These are phyloP conservation scores for Eurystomus glaucurus DNA, from an alignment of 2,797 vertebrate species.

Conservation along the genomic window DNA sequence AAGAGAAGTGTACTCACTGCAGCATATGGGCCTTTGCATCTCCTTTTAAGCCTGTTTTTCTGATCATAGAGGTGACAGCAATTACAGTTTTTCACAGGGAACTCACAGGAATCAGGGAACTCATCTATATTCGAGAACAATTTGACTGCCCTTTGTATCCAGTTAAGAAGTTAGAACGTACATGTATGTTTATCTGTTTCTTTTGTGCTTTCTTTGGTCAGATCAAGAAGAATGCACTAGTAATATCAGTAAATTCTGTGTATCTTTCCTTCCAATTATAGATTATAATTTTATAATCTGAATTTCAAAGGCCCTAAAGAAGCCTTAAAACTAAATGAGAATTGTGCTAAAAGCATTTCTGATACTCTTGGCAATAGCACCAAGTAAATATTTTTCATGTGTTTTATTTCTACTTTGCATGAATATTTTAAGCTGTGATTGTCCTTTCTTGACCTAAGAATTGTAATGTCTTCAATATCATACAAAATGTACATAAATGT, in stretches of 20 bases:
- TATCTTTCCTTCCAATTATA: background rate
- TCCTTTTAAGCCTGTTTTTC: background rate
- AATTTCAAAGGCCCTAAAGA: background rate
- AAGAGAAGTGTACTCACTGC: background rate
- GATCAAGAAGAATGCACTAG: background rate
- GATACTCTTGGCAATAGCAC: background rate
- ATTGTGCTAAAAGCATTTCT: background rate
- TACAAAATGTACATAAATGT: background rate
- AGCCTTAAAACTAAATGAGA: background rate
- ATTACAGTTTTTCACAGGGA: background rate
- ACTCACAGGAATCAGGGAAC: background rate
- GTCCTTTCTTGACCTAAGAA: background rate
- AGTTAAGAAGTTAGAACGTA: background rate
- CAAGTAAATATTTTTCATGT: conserved; percentile 23
- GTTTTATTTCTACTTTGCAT: background rate
- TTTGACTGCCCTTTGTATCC: background rate
- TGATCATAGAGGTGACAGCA: background rate
- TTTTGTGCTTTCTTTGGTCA: background rate
- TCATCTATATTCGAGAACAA: background rate
- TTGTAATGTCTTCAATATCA: background rate
- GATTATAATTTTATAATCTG: background rate
- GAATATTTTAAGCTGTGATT: background rate
- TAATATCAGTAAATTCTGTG: background rate
- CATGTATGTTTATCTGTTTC: background rate
- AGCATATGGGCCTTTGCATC: background rate